Evolutionary conservation across 2,888 invertebrate genomes (phyloP).

Genomic region (Cyclophora albipunctata): DNA sequence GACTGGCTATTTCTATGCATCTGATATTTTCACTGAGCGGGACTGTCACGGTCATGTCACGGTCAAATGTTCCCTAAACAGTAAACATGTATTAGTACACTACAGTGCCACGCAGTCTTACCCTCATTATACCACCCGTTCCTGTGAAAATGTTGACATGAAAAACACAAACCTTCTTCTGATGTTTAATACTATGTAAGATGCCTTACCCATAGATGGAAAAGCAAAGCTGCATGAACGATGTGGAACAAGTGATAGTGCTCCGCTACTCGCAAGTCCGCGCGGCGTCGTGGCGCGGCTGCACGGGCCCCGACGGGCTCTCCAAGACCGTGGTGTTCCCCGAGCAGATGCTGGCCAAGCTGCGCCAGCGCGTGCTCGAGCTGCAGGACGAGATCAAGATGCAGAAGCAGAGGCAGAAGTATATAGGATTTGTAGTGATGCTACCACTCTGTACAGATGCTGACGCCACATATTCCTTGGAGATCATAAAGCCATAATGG

Average conservation of each 20-base stretch:
- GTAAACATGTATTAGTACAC: too few species aligned
- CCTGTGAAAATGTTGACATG: too few species aligned
- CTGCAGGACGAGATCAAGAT: slow-evolving; percentile 79
- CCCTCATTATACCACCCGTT: too few species aligned
- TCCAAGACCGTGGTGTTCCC: slow-evolving; percentile 78
- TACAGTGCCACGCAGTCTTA: too few species aligned
- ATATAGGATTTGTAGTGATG: not conserved
- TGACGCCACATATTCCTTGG: not conserved
- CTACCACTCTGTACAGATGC: slow-evolving; percentile 7
- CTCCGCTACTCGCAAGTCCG: slow-evolving; percentile 81
- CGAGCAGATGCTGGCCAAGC: slow-evolving; percentile 67
- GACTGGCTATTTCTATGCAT: too few species aligned
- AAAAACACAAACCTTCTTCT: too few species aligned
- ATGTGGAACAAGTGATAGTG: slow-evolving; percentile 81
- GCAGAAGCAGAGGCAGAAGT: slow-evolving; percentile 78
- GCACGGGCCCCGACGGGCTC: slow-evolving; percentile 52
- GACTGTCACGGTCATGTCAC: too few species aligned
- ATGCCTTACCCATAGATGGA: slow-evolving; percentile 65
- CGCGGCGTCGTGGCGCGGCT: slow-evolving; percentile 58
- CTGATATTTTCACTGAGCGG: too few species aligned
- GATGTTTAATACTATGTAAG: too few species aligned
- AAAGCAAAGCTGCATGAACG: slow-evolving; percentile 86
- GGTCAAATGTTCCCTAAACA: too few species aligned
- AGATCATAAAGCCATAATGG: not conserved
- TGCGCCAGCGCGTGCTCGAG: slow-evolving; percentile 78